phyloP scores from a whole-genome alignment of 2,888 invertebrate genomes.

The Megaustenia siamemsis region DNA sequence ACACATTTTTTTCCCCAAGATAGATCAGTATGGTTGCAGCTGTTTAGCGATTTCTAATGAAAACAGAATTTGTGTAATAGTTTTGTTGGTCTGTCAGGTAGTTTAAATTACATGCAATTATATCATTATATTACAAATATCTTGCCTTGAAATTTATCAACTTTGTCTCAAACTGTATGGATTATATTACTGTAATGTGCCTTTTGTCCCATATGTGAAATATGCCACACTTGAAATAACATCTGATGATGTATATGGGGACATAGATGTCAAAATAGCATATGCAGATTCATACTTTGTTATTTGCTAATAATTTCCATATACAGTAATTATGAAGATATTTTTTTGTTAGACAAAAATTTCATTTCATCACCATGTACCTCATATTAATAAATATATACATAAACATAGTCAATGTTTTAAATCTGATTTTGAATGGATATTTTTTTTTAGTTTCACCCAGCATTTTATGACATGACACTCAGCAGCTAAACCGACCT shows the following conservation, averaged over 20 bases:
- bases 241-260: background rate
- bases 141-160: background rate
- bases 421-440: no score
- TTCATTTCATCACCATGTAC: constrained; percentile 12
- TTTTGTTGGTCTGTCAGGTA: background rate
- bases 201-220: background rate
- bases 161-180: background rate
- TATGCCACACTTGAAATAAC: background rate
- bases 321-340: background rate
- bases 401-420: background rate
- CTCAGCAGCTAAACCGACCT: no score
- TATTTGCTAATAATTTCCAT: background rate
- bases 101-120: background rate
- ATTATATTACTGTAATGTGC: background rate
- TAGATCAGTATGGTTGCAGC: no score
- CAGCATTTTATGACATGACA: no score
- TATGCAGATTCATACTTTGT: background rate
- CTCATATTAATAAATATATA: constrained; percentile 17
- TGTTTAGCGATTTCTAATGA: no score
- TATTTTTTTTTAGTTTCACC: no score
- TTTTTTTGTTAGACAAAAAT: background rate
- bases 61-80: no score
- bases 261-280: background rate
- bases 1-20: no score
- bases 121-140: background rate